Evolutionary conservation across 1,140 invertebrate species (phyloP), one percentile per base, ranked within the genome.

Genomic region (Aphelenchoides fujianensis): DNA sequence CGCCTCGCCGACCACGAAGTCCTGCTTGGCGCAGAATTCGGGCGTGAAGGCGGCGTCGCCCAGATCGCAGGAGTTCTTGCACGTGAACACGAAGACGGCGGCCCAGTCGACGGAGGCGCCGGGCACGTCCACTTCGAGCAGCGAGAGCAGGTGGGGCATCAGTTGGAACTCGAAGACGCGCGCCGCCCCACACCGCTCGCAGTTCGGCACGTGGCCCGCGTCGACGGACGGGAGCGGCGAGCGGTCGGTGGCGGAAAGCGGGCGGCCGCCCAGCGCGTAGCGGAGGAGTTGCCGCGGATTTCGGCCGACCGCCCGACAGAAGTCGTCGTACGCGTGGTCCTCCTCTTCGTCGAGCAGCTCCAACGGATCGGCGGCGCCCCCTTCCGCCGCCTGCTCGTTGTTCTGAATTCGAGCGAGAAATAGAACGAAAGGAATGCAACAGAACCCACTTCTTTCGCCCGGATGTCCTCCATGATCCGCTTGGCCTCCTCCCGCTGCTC

Each of bases 111-210:
- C 86, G 74, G 88, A 89, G 19, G 89, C 88, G n/a, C 89, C 85
- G 55, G 89, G 83, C 70, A 88, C 85, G 67, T 91, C 89, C 62
- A 92, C 88, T 68, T 90, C 87, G 41, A 86, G 74, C 0, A 93
- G 85, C 74, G 89, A 88, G 28, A 97, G 84, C 55, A 95, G 85
- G 85, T 96, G 93, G 0, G 95, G 94, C 91, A 96, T 92, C 68
- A 92, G 90, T 87, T 94, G 92, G 88, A 95, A 95, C 87, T 97
- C 94, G 89, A 94, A 97, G 75, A 90, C 88, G 74, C 94, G 89
- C 71, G 88, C 85, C 19, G 87, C 86, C 69, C 89, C 88, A 86
- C 94, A 97, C 69, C 88, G 83, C 61, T 88, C 85, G 85, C 94
- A 97, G 28, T 88, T 86, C 28, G 93, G 92, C 80, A 93, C 86